Evolutionary conservation across 92 coral and sea anemone species (phyloP).

Genomic region (Meandrina meandrites): DNA sequence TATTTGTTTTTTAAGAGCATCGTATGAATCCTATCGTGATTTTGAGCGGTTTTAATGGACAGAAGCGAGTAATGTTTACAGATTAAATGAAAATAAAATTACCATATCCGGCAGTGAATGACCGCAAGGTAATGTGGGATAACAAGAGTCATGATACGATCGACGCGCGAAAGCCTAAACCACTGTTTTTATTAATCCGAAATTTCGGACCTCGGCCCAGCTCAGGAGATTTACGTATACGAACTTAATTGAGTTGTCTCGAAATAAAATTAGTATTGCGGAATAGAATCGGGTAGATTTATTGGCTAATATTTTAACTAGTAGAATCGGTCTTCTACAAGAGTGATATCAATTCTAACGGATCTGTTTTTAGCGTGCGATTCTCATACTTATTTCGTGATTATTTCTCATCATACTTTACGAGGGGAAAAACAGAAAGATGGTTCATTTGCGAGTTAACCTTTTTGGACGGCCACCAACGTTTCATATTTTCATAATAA

Average conservation of each 20-base stretch:
- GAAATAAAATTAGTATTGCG: too few species aligned
- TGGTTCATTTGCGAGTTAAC: background rate
- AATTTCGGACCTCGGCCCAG: too few species aligned
- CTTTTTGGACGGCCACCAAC: background rate
- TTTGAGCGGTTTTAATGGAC: conserved; percentile 1
- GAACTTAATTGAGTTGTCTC: too few species aligned
- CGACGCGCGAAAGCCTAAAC: background rate
- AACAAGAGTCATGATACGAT: background rate
- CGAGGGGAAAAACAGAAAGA: too few species aligned
- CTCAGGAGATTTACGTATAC: too few species aligned
- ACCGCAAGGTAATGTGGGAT: background rate
- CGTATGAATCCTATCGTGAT: background rate
- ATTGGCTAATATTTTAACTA: too few species aligned
- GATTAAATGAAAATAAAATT: background rate
- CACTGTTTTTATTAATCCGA: background rate
- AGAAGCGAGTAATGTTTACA: background rate
- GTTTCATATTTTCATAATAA: too few species aligned
- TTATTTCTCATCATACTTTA: too few species aligned
- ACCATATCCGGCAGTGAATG: background rate
- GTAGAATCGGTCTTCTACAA: too few species aligned
- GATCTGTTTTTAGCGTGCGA: too few species aligned
- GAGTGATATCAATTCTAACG: too few species aligned
- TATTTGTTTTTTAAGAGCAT: conserved; percentile 6
- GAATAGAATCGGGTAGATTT: too few species aligned
- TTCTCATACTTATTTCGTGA: background rate